Conservation (phyloP, 2,113 vertebrate species). For the Chaenocephalus aceratus region DNA sequence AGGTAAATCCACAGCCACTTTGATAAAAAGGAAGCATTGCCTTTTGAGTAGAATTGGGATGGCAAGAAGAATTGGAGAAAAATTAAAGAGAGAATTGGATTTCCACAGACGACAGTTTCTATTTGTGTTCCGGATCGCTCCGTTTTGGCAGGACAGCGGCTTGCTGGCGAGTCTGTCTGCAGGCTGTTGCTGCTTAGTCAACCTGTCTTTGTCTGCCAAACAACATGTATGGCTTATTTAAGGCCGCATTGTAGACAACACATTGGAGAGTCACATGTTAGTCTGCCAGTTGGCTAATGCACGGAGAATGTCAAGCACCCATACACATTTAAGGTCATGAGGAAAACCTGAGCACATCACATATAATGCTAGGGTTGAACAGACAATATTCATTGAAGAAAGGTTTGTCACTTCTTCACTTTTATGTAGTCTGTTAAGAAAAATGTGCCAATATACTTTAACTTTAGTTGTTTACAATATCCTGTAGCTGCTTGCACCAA, state of each 20-base stretch:
- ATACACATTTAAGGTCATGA: not conserved
- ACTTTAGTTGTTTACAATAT: not conserved
- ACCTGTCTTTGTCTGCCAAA: slow-evolving; percentile 63
- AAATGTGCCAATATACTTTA: not conserved
- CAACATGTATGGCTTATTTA: slow-evolving; percentile 66
- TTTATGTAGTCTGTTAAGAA: not conserved
- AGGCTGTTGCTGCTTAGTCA: slow-evolving; percentile 75
- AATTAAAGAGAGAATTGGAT: slow-evolving; percentile 41
- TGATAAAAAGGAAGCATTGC: slow-evolving; percentile 31
- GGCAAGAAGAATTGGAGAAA: slow-evolving; percentile 31
- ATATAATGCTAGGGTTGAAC: not conserved
- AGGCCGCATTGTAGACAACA: slow-evolving; percentile 60
- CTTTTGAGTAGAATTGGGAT: slow-evolving; percentile 23
- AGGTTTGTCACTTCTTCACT: not conserved
- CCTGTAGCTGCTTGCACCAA: too few relatives aligned
- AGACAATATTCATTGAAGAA: not conserved
- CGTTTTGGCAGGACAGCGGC: slow-evolving; percentile 59
- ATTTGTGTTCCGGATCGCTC: slow-evolving; percentile 59
- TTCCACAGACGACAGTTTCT: slow-evolving; percentile 70
- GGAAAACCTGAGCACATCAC: not conserved
- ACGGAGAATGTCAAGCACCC: not conserved
- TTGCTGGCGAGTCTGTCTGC: slow-evolving; percentile 57
- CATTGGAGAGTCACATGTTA: slow-evolving; percentile 38
- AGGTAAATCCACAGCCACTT: slow-evolving; percentile 37
- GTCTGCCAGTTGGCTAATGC: slow-evolving; percentile 27